Percentiles rank a stretch among this genome's conserved stretches.
These are phyloP conservation scores for Homalodisca vitripennis DNA, from an alignment of 1,140 invertebrate species.

Conservation along the genomic window DNA sequence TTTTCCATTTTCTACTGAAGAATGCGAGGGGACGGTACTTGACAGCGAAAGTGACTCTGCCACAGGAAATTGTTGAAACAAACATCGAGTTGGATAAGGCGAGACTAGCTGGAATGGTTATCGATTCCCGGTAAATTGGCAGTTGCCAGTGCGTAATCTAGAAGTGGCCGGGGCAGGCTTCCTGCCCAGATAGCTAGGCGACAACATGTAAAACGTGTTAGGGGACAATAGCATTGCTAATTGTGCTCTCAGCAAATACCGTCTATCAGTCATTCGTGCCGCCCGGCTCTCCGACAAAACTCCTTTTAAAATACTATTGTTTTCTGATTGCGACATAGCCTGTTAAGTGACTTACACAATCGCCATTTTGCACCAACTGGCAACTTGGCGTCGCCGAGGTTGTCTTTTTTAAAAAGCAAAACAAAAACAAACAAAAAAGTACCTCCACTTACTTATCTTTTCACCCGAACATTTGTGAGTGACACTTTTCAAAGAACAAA, in stretches of 20 bases:
- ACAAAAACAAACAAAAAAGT: too few relatives aligned
- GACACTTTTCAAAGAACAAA: too few relatives aligned
- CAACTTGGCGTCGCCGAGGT: too few relatives aligned
- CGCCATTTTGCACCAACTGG: slow-evolving; percentile 2
- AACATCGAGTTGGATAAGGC: slow-evolving; percentile 8
- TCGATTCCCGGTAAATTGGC: slow-evolving; percentile 14
- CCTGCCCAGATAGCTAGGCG: slow-evolving; percentile 9
- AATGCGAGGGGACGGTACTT: too few relatives aligned
- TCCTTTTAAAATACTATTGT: too few relatives aligned
- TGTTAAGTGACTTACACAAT: slow-evolving; percentile 11
- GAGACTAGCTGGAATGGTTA: slow-evolving; percentile 7
- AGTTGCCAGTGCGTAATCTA: slow-evolving; percentile 14
- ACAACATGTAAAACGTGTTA: slow-evolving; percentile 16
- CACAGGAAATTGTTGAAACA: slow-evolving; percentile 6
- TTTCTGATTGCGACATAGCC: too few relatives aligned
- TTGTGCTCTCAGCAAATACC: too few relatives aligned
- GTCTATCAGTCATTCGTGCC: neutral
- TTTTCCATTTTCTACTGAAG: too few relatives aligned
- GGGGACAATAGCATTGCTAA: slow-evolving; percentile 6
- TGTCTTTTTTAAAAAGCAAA: too few relatives aligned
- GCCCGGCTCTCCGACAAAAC: neutral
- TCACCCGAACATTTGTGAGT: too few relatives aligned
- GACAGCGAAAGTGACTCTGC: too few relatives aligned
- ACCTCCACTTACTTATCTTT: too few relatives aligned
- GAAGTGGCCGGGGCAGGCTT: slow-evolving; percentile 9